A percentile compares a stretch with the other conserved stretches of the same genome.
Evolutionary conservation across 1,140 invertebrate genomes (phyloP).

Genomic region (Drosophila watanabei): DNA sequence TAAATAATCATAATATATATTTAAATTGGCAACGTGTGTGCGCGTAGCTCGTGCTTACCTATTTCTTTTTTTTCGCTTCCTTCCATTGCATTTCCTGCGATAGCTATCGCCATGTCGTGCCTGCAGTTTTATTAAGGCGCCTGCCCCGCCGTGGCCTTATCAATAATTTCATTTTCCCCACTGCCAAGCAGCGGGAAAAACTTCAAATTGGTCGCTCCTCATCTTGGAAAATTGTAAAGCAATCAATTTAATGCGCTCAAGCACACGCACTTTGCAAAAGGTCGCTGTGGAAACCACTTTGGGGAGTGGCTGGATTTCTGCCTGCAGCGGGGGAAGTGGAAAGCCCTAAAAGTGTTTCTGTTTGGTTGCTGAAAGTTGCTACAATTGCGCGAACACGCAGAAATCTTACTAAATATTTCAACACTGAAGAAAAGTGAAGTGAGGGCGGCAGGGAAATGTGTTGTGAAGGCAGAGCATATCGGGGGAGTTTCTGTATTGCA

Average conservation of each 20-base stretch:
- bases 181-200: constrained; percentile 8
- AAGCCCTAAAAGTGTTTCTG: constrained; percentile 60
- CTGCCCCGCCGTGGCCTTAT: constrained; percentile 20
- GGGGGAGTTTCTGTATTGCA: constrained; percentile 5
- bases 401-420: constrained; percentile 81
- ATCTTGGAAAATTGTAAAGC: constrained; percentile 67
- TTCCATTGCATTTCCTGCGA: constrained; percentile 61
- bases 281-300: constrained; percentile 58
- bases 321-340: neutral
- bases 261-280: constrained; percentile 70
- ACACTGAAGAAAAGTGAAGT: constrained; percentile 46
- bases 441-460: constrained; percentile 2
- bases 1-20: constrained; percentile 83
- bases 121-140: constrained; percentile 67
- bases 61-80: constrained; percentile 7
- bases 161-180: constrained; percentile 48
- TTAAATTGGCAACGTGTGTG: constrained; percentile 67
- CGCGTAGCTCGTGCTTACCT: constrained; percentile 23
- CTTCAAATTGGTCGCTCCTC: constrained; percentile 51
- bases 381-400: constrained; percentile 61
- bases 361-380: constrained; percentile 58
- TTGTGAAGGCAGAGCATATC: no score
- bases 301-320: constrained; percentile 14
- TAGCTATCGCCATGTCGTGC: constrained; percentile 63
- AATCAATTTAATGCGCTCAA: constrained; percentile 80